Conservation (phyloP, 1,140 invertebrate genomes). For the Thaumetopoea pityocampa region DNA sequence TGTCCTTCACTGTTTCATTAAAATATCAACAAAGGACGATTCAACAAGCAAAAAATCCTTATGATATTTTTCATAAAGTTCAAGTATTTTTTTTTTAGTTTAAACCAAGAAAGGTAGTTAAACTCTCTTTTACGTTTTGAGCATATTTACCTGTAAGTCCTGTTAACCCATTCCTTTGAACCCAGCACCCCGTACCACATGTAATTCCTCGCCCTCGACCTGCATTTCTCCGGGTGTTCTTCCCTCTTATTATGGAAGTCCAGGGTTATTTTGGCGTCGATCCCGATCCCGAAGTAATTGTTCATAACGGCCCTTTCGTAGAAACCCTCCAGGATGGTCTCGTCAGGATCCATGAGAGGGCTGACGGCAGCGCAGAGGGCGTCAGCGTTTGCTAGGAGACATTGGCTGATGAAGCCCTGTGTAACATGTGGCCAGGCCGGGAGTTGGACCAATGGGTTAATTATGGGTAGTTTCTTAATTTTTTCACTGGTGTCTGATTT, state of each 20-base stretch:
- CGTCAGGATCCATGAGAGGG: conserved; percentile 94
- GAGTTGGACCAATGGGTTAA: conserved; percentile 90
- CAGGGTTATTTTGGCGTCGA: conserved; percentile 98
- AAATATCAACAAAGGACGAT: neutral
- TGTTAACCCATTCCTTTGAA: conserved; percentile 92
- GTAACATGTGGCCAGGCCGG: conserved; percentile 90
- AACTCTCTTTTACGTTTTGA: too few species aligned
- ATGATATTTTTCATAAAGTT: too few species aligned
- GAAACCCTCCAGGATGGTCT: conserved; percentile 93
- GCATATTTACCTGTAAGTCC: conserved; percentile 89
- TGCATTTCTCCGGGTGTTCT: conserved; percentile 98
- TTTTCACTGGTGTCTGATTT: conserved; percentile 66
- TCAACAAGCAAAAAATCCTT: conserved; percentile 6
- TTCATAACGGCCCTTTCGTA: conserved; percentile 98
- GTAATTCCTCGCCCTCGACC: conserved; percentile 94
- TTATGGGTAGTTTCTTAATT: conserved; percentile 88
- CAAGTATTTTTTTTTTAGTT: too few species aligned
- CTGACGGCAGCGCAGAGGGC: conserved; percentile 95
- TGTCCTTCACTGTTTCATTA: too few species aligned
- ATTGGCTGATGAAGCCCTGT: conserved; percentile 76
- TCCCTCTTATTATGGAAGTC: conserved; percentile 99
- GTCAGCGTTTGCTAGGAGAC: conserved; percentile 96
- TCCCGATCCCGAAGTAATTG: conserved; percentile 99
- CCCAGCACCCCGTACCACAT: conserved; percentile 99
- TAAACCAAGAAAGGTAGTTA: too few species aligned